These are phyloP conservation scores for Hypolimnas misippus DNA, from an alignment of 2,888 invertebrate genomes.

Conservation along the genomic window DNA sequence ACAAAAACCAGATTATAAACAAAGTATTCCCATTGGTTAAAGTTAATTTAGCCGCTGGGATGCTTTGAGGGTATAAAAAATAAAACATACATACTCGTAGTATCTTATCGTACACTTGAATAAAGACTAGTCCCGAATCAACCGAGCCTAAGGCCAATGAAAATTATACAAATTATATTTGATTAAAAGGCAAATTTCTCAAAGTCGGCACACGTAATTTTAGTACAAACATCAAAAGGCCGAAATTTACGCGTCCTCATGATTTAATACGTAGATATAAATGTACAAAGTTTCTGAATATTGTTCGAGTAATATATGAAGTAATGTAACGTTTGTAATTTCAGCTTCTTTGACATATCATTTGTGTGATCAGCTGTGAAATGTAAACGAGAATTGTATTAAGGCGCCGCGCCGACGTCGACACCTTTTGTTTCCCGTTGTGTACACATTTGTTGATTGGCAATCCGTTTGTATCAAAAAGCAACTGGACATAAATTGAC, in stretches of 20 bases:
- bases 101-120: too few species aligned
- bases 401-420: too few species aligned
- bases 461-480: too few species aligned
- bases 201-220: slow-evolving; percentile 3
- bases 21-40: too few species aligned
- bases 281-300: slow-evolving; percentile 1
- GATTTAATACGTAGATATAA: slow-evolving; percentile 6
- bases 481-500: too few species aligned
- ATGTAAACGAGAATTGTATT: not conserved
- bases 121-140: not conserved
- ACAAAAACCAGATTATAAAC: too few species aligned
- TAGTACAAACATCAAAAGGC: slow-evolving; percentile 1
- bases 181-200: not conserved
- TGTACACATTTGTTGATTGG: too few species aligned
- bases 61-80: too few species aligned
- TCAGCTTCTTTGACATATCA: slow-evolving; percentile 1
- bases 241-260: not conserved
- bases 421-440: too few species aligned
- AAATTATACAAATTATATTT: not conserved
- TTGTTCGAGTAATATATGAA: not conserved
- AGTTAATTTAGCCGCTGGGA: too few species aligned
- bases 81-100: too few species aligned
- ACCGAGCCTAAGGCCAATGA: not conserved
- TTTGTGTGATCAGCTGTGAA: not conserved
- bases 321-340: not conserved